Conservation (phyloP, 2,797 vertebrate genomes). For the Avahi laniger region DNA sequence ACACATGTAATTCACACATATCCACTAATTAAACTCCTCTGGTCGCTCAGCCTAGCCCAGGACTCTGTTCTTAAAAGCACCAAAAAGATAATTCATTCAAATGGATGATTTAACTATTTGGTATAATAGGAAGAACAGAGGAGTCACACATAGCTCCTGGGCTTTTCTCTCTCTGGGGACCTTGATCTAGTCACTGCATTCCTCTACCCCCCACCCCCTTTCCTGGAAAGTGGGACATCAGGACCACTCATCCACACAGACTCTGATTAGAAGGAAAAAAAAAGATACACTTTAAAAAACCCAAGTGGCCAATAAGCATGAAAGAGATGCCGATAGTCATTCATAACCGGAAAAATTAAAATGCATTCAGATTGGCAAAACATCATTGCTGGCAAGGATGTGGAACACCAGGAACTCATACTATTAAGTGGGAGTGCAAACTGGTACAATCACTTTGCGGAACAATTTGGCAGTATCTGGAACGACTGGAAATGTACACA, state of each 20-base stretch:
- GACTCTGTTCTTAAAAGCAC: neutral
- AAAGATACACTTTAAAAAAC: neutral
- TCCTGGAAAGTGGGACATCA: neutral
- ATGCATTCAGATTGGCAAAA: neutral
- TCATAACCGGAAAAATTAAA: conserved; percentile 23
- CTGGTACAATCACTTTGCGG: neutral
- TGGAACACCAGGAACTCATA: neutral
- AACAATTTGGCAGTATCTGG: neutral
- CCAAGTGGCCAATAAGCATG: neutral
- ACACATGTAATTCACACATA: neutral
- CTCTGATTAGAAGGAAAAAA: neutral
- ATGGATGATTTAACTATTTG: neutral
- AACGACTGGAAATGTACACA: conserved; percentile 28
- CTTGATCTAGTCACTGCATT: neutral
- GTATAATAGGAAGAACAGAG: neutral
- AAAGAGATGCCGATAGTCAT: neutral
- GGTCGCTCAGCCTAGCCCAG: neutral
- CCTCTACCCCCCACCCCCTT: neutral
- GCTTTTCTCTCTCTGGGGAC: neutral
- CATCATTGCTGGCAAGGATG: neutral
- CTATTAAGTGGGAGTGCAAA: conserved; percentile 10
- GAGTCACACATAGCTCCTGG: neutral
- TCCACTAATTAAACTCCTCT: neutral
- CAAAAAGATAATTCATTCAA: neutral
- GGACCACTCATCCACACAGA: neutral